Base-by-base conservation (phyloP, 2,113 vertebrate genomes). In the Geococcyx californianus region DNA sequence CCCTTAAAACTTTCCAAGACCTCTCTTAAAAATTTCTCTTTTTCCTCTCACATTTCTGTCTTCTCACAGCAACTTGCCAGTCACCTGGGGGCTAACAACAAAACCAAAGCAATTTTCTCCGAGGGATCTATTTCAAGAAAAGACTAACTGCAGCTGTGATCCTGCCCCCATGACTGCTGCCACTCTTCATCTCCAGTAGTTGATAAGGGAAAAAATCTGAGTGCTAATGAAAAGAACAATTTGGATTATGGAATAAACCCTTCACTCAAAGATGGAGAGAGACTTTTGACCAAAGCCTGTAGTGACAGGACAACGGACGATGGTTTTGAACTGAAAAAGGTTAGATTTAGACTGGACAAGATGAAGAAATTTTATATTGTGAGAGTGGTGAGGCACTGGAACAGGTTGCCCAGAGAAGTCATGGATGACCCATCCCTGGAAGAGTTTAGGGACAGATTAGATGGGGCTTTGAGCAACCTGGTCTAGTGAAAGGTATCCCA, bases 341-440 rank as follows among this genome's bases (percentile, higher is more conserved):
- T 3, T 44, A 54, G 3, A 16, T 52, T 80, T 84, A 80, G 26
- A 55, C 0, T 72, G 38, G 25, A 72, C 4, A 59, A 79, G 42
- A 68, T 47, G 14, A 72, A 79, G 31, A 79, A 11, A 31, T 34
- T 28, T 19, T 49, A 72, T 26, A 51, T 7, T 2, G 6, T 9
- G 11, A 45, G 14, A 55, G 13, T 38, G 7, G 7, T 66, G 60
- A 92, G 29, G 36, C 19, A 56, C 7, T 77, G 47, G 34, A 72
- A 33, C 8, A 45, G 16, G 47, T 49, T 49, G 47, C 47, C 47
- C 11, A 13, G 16, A 64, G 17, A 82, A 72, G 6, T 34, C 62
- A 4, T 31, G 14, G 19, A 25, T 13, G 11, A 7, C 24, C 7
- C 59, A 36, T 34, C 67, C 0, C 0, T 47, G 29, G 9, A 24